Base-by-base conservation (phyloP, 2,113 vertebrate species). In the Aythya baeri region DNA sequence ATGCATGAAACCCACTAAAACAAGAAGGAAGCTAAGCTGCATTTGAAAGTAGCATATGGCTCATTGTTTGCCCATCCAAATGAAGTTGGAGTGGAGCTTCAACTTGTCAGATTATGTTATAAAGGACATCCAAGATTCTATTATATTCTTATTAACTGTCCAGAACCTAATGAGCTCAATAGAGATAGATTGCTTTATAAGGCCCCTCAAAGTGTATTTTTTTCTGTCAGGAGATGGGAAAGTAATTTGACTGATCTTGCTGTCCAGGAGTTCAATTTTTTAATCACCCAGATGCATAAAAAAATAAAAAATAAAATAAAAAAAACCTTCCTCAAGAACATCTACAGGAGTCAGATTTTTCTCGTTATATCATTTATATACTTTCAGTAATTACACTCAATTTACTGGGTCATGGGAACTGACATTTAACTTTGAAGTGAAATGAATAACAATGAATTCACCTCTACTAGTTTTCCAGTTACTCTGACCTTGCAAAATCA, bases 371-470 rank as follows among this genome's bases (percentile, higher is more conserved):
- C 92, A 95, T 96, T 97, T 95, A 98, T 96, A 94, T 94, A 94
- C 93, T 97, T 97, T 86, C n/a, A 67, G 92, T 98, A 97, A 98
- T 98, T 98, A 96, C 88, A 88, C 93, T 97, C 91, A 97, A 97
- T 98, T 98, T 98, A 96, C 94, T 96, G 95, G 97, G 97, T 98
- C 97, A 97, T 90, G 91, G 95, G 94, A 97, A 97, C 91, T 95
- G 97, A 94, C 93, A 97, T 97, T 97, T 96, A 96, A 87, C 93
- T 97, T 96, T 96, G 93, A 97, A 97, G 92, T 96, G 92, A 96
- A 97, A 96, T 95, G 94, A 97, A 96, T 97, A 96, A 94, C 96
- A 98, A 98, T 97, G 93, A 97, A 91, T 97, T 97, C 93, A 97
- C 94, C 81, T 96, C 55, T 43, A 90, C 78, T 71, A 87, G 92